Evolutionary conservation across 2,888 invertebrate species (phyloP), one percentile per base, ranked within the genome.

Genomic region (Sepioteuthis lessoniana): DNA sequence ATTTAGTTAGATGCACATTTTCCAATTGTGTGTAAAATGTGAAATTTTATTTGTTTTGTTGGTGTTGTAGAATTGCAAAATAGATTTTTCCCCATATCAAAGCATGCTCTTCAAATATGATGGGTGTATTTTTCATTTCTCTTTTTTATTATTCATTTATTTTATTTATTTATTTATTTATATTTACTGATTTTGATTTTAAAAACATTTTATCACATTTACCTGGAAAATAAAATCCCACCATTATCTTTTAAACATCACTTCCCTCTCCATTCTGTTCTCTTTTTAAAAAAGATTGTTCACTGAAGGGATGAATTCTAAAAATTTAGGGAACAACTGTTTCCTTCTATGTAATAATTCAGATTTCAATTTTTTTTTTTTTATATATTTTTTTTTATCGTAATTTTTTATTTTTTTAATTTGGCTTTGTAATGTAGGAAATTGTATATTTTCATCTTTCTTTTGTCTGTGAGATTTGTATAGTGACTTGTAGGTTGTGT

Each of bases 391-490:
- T 0, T 91, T 47, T 93, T 4, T 55, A 47, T 10, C 37, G n/a
- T 19, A 37, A 47, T 50, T 42, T 93, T 93, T n/a, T n/a, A 76
- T n/a, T n/a, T n/a, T n/a, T n/a, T n/a, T n/a, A 13, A 76, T n/a
- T 76, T 76, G n/a, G 76, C 13, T 35, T 35, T 76, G 35, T 16
- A 35, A n/a, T 76, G 76, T 76, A 76, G n/a, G 76, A 35, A 76
- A 76, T 76, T 76, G 76, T 76, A n/a, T 50, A 50, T 21, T 50
- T 60, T 93, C 35, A 35, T 93, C 37, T 60, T 55, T 60, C 50
- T 93, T 93, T 37, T 47, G 93, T 93, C 93, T 93, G 93, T 93
- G 93, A 93, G 93, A 93, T 93, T 93, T 93, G 50, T 93, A 35
- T 93, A 38, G 93, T 60, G 37, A 60, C 37, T 60, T 92, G 47